A percentile compares a stretch with the other conserved stretches of the same genome.
These are phyloP conservation scores for Hirundichthys speculiger DNA, from an alignment of 2,113 vertebrate genomes.

Conservation along the genomic window DNA sequence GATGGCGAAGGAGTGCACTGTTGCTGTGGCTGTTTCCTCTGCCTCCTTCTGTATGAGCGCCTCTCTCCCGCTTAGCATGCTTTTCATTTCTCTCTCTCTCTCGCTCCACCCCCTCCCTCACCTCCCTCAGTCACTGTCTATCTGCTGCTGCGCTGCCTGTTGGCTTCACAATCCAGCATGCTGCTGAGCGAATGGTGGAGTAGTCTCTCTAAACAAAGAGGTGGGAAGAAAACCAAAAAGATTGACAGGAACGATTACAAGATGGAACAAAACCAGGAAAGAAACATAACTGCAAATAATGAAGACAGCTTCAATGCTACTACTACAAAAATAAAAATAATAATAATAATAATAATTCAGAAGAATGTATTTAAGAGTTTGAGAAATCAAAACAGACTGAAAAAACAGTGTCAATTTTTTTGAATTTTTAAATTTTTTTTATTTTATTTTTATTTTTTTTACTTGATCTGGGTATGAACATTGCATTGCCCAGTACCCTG, in stretches of 20 bases:
- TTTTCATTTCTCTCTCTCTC: slow-evolving; percentile 60
- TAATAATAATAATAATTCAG: too few relatives aligned
- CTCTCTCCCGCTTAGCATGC: slow-evolving; percentile 59
- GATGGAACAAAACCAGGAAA: slow-evolving; percentile 1
- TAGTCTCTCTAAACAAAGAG: slow-evolving; percentile 62
- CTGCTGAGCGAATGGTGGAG: slow-evolving; percentile 51
- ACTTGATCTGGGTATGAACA: too few relatives aligned
- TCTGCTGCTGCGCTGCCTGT: slow-evolving; percentile 66
- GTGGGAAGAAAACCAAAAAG: slow-evolving; percentile 37
- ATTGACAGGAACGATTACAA: slow-evolving; percentile 1
- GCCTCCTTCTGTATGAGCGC: slow-evolving; percentile 58
- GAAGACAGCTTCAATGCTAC: too few relatives aligned
- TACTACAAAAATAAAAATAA: too few relatives aligned
- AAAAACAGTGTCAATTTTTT: too few relatives aligned
- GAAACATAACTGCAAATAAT: too few relatives aligned
- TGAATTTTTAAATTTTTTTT: too few relatives aligned
- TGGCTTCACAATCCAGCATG: slow-evolving; percentile 65
- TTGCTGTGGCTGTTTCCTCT: slow-evolving; percentile 65
- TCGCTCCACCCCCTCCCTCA: slow-evolving; percentile 36
- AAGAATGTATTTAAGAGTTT: too few relatives aligned
- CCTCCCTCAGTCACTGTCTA: slow-evolving; percentile 58
- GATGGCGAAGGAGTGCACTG: slow-evolving; percentile 57
- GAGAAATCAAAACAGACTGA: too few relatives aligned
- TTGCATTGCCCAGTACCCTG: too few relatives aligned
- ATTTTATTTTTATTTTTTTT: too few relatives aligned